Conservation (phyloP, 2,888 invertebrate genomes). For the Smittia sp. region DNA sequence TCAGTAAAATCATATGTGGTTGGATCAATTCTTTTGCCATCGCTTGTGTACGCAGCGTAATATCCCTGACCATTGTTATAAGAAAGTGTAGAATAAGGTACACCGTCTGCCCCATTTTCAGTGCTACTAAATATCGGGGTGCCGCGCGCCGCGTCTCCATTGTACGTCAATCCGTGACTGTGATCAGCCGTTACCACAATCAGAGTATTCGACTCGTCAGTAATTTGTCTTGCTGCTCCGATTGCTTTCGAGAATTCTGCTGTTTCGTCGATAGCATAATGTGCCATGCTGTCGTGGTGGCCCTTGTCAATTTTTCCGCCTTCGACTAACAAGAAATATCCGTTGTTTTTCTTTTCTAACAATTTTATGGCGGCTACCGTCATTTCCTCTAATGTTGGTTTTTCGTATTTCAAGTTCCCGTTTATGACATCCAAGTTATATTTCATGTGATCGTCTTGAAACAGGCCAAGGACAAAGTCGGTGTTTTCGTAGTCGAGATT, state of each 20-base stretch:
- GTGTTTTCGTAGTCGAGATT: constrained; percentile 52
- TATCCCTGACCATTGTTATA: constrained; percentile 75
- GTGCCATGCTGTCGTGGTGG: constrained; percentile 62
- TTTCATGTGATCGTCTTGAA: constrained; percentile 64
- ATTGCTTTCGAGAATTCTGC: constrained; percentile 72
- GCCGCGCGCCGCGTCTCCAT: constrained; percentile 46
- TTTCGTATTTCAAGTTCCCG: constrained; percentile 50
- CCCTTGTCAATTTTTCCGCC: constrained; percentile 63
- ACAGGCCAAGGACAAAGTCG: constrained; percentile 65
- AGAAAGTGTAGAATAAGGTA: constrained; percentile 66
- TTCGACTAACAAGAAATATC: constrained; percentile 74
- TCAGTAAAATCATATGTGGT: constrained; percentile 47
- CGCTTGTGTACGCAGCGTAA: constrained; percentile 44
- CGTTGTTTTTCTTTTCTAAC: constrained; percentile 61
- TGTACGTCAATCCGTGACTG: neutral
- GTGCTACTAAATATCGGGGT: constrained; percentile 54
- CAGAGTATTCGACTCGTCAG: constrained; percentile 66
- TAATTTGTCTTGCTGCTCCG: constrained; percentile 59
- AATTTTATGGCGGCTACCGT: constrained; percentile 71
- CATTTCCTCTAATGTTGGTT: constrained; percentile 79
- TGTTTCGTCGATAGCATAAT: constrained; percentile 69
- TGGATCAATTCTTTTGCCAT: constrained; percentile 40
- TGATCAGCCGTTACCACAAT: constrained; percentile 78
- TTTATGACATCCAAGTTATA: constrained; percentile 64
- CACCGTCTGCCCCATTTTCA: constrained; percentile 54